A percentile compares a stretch with the other conserved stretches of the same genome.
These are phyloP conservation scores for Clarias pachynema DNA, from an alignment of 2,797 vertebrate genomes.

Conservation along the genomic window DNA sequence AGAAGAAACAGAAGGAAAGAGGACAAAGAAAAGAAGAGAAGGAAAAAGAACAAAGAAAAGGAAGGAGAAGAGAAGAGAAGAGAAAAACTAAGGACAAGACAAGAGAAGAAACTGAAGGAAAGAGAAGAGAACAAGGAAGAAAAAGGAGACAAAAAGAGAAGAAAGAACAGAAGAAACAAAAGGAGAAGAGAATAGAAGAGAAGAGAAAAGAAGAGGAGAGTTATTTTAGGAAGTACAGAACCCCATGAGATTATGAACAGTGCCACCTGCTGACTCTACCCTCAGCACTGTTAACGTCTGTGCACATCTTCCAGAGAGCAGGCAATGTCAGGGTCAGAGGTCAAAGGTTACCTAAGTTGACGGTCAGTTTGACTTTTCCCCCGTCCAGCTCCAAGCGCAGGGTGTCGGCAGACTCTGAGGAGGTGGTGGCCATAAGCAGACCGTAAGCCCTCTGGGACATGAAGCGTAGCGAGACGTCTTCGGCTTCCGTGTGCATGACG, in stretches of 20 bases:
- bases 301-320: background rate
- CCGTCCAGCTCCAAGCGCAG: conserved; percentile 93
- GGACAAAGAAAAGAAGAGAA: conserved; percentile 55
- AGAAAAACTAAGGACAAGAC: conserved; percentile 52
- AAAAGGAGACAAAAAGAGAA: conserved; percentile 58
- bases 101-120: conserved; percentile 44
- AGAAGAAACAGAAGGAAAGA: conserved; percentile 52
- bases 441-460: conserved; percentile 95
- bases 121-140: conserved; percentile 41
- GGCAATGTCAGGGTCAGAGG: conserved; percentile 6
- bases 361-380: conserved; percentile 91
- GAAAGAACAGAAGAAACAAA: conserved; percentile 51
- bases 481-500: conserved; percentile 89
- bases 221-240: background rate
- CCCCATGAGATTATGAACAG: conserved; percentile 12
- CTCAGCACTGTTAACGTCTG: background rate
- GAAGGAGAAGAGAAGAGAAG: conserved; percentile 44
- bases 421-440: conserved; percentile 93
- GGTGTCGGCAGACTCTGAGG: conserved; percentile 92
- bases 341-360: conserved; percentile 89
- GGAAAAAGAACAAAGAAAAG: conserved; percentile 62
- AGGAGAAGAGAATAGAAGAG: conserved; percentile 60
- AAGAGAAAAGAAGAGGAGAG: conserved; percentile 45
- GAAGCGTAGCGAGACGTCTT: conserved; percentile 92
- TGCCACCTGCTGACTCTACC: conserved; percentile 16